Percentiles rank a stretch among this genome's conserved stretches.
phyloP scores from a whole-genome alignment of 2,888 invertebrate genomes.

The Xestia c-nigrum region DNA sequence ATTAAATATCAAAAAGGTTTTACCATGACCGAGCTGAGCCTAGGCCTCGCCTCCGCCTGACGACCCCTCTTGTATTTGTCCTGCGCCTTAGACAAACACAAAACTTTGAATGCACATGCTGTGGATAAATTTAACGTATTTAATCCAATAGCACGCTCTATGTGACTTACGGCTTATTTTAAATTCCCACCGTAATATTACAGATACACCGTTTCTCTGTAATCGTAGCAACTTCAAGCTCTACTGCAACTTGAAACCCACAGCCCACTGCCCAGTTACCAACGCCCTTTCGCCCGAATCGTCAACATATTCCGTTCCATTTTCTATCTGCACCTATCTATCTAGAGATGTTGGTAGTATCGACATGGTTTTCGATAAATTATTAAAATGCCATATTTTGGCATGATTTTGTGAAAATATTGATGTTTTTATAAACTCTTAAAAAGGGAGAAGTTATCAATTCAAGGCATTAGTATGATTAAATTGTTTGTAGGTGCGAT shows the following conservation, averaged over 20 bases:
- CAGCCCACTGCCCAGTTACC: not conserved
- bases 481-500: not conserved
- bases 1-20: too few relatives aligned
- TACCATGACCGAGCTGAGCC: too few relatives aligned
- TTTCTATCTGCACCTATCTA: not conserved
- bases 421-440: not conserved
- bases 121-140: too few relatives aligned
- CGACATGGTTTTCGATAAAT: not conserved
- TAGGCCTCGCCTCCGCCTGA: too few relatives aligned
- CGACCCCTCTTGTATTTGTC: too few relatives aligned
- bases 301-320: not conserved
- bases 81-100: too few relatives aligned
- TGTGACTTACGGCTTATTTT: not conserved
- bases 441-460: not conserved
- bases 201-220: not conserved
- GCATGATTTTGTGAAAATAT: not conserved
- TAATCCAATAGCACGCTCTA: not conserved
- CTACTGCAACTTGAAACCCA: slow-evolving; percentile 1
- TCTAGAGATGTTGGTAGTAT: not conserved
- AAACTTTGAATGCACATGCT: too few relatives aligned
- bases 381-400: not conserved
- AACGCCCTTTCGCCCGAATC: slow-evolving; percentile 1
- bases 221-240: slow-evolving; percentile 7
- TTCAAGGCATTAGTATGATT: not conserved
- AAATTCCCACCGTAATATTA: not conserved